Conservation (phyloP, 2,888 invertebrate genomes). For the Clistopyga incitator region DNA sequence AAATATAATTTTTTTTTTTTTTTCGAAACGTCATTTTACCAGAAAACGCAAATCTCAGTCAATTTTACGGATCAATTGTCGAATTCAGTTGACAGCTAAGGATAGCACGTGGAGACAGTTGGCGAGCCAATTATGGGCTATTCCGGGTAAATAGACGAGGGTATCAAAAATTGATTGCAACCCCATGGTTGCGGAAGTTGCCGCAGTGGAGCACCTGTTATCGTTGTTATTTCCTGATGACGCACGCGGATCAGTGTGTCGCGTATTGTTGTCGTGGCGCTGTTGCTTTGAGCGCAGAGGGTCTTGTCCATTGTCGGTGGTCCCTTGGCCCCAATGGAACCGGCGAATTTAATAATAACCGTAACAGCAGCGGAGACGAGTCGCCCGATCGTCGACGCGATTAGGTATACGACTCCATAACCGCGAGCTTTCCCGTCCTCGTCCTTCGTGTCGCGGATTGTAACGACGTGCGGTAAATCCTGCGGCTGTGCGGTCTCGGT, state of each 20-base stretch:
- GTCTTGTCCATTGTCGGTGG: too few relatives aligned
- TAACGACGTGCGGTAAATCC: constrained; percentile 20
- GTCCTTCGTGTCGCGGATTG: background rate
- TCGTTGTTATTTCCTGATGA: constrained; percentile 9
- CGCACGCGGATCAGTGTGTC: background rate
- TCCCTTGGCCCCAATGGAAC: too few relatives aligned
- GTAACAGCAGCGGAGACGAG: background rate
- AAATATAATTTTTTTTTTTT: too few relatives aligned
- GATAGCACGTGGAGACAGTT: background rate
- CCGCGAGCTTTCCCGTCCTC: background rate
- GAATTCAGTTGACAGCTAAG: background rate
- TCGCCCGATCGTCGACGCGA: constrained; percentile 22
- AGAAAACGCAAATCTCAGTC: too few relatives aligned
- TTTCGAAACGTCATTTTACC: too few relatives aligned
- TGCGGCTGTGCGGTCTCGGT: background rate
- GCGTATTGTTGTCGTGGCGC: background rate
- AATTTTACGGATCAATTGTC: background rate
- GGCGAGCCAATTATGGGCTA: background rate
- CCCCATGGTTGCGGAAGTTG: background rate
- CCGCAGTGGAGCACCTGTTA: background rate
- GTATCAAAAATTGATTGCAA: background rate
- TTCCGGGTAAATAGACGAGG: background rate
- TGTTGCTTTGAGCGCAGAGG: too few relatives aligned
- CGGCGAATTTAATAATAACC: background rate
- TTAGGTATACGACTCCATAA: constrained; percentile 37